Conservation (phyloP, 2,888 invertebrate species). For the Scaptomyza cyrtandrae region DNA sequence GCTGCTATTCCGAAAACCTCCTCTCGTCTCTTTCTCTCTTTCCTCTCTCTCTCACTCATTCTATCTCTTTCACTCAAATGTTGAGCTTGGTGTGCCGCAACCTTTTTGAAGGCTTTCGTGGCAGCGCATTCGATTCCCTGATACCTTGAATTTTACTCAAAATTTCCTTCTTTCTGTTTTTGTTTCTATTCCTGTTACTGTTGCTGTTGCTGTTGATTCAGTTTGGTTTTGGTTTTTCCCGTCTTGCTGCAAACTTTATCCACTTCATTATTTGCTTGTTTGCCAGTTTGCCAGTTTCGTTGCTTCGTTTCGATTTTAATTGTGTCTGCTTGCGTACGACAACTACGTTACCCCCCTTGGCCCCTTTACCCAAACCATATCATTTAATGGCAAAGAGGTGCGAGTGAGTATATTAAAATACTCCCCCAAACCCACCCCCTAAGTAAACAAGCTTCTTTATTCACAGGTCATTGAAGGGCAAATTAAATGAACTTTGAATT, state of each 20-base stretch:
- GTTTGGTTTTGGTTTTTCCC: slow-evolving; percentile 30
- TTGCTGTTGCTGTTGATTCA: slow-evolving; percentile 40
- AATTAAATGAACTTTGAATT: background rate
- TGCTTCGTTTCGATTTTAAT: slow-evolving; percentile 71
- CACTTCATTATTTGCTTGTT: slow-evolving; percentile 74
- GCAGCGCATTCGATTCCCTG: slow-evolving; percentile 43
- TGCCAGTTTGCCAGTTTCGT: slow-evolving; percentile 35
- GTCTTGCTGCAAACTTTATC: slow-evolving; percentile 69
- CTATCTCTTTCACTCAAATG: background rate
- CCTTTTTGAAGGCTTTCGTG: slow-evolving; percentile 31
- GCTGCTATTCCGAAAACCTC: slow-evolving; percentile 16
- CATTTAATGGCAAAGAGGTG: slow-evolving; percentile 48
- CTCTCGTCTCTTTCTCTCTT: background rate
- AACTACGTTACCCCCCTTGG: too few relatives aligned
- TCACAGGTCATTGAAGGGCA: slow-evolving; percentile 65
- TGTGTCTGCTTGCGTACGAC: slow-evolving; percentile 54
- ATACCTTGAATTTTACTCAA: slow-evolving; percentile 74
- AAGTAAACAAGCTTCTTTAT: slow-evolving; percentile 10
- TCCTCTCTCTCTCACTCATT: background rate
- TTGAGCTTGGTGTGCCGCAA: slow-evolving; percentile 1
- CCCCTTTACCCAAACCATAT: background rate
- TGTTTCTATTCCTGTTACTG: slow-evolving; percentile 48
- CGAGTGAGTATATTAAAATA: slow-evolving; percentile 68
- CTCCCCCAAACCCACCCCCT: slow-evolving; percentile 16
- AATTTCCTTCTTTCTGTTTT: slow-evolving; percentile 56